phyloP scores from a whole-genome alignment of 2,888 invertebrate genomes.

The Ophioninae sp. region DNA sequence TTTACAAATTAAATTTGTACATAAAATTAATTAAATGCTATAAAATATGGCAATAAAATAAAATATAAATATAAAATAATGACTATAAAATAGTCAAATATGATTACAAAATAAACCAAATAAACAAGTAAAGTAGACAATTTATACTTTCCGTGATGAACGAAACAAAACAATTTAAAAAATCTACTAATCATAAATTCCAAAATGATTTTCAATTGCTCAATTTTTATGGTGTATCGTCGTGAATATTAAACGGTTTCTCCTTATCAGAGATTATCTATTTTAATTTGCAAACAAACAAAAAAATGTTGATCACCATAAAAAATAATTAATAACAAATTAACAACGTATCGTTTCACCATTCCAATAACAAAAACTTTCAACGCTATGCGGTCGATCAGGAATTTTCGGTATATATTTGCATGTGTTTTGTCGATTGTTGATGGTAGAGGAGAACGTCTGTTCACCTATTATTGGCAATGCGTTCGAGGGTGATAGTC shows the following conservation, averaged over 20 bases:
- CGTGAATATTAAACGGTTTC: not conserved
- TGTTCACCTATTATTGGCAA: slow-evolving; percentile 64
- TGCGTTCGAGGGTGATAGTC: slow-evolving; percentile 61
- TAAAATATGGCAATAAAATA: no score
- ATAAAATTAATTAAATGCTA: no score
- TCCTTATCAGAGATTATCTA: not conserved
- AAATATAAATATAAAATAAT: no score
- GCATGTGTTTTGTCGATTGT: slow-evolving; percentile 28
- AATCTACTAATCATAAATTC: no score
- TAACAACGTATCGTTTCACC: not conserved
- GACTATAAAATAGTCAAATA: no score
- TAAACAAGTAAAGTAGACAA: no score
- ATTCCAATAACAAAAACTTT: not conserved
- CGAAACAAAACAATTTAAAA: no score
- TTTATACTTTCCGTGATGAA: no score
- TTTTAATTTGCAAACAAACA: not conserved
- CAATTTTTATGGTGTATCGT: not conserved
- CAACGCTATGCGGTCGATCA: not conserved
- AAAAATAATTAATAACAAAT: not conserved
- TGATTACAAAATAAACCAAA: no score
- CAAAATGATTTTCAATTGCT: not conserved
- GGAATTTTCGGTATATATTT: not conserved
- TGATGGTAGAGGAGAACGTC: slow-evolving; percentile 38
- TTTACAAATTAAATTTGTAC: not conserved
- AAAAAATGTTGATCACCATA: not conserved